Percentiles rank a stretch among this genome's conserved stretches.
phyloP scores from a whole-genome alignment of 2,113 vertebrate genomes.

The Pongo pygmaeus region DNA sequence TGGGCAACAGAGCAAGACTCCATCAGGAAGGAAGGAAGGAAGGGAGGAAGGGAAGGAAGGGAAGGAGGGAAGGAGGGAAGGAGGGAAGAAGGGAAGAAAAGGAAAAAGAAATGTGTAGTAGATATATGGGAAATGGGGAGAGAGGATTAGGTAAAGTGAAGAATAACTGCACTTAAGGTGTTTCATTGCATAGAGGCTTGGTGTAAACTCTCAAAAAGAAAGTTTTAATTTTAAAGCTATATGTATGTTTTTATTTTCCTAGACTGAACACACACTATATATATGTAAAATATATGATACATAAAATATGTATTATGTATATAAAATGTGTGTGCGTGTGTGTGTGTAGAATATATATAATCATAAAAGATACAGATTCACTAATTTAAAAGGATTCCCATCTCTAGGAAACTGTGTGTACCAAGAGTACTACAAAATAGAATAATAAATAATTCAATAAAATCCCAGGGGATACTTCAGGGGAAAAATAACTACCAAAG shows the following conservation, averaged over 20 bases:
- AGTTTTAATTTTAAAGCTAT: neutral
- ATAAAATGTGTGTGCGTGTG: too few relatives aligned
- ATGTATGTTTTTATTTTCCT: constrained; percentile 46
- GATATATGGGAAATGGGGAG: neutral
- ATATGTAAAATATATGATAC: neutral
- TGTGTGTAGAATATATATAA: neutral
- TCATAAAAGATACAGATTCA: constrained; percentile 21
- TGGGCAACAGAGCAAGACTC: too few relatives aligned
- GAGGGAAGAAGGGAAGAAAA: too few relatives aligned
- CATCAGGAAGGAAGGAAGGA: too few relatives aligned
- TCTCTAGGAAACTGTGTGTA: neutral
- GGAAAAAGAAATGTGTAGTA: neutral
- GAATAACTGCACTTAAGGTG: neutral
- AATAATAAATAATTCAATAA: constrained; percentile 26
- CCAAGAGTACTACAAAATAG: constrained; percentile 22
- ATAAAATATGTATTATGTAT: too few relatives aligned
- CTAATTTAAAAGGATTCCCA: constrained; percentile 31
- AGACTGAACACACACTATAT: neutral
- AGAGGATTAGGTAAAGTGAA: neutral
- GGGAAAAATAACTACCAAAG: neutral
- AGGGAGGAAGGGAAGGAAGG: too few relatives aligned
- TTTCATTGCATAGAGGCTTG: neutral
- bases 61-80: too few relatives aligned
- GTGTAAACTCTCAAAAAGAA: neutral
- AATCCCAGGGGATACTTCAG: constrained; percentile 2